Conservation (phyloP, 2,113 vertebrate species). For the Poicephalus gulielmi region DNA sequence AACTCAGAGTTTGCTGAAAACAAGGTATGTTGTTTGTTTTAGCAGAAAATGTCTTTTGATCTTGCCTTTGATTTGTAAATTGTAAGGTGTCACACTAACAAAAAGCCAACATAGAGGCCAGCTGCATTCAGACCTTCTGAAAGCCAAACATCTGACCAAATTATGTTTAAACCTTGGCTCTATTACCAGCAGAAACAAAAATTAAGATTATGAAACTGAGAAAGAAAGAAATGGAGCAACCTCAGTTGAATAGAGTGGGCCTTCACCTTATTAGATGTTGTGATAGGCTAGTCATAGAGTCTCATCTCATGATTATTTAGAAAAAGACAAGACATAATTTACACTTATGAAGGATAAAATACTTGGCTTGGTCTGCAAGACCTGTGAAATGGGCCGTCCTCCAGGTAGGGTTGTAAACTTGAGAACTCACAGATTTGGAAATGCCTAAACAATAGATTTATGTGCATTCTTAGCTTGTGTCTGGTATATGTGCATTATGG, state of each 20-base stretch:
- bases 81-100: neutral
- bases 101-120: neutral
- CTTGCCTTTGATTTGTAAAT: neutral
- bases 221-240: neutral
- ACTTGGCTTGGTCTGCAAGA: neutral
- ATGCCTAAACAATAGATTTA: slow-evolving; percentile 35
- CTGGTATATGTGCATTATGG: neutral
- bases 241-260: neutral
- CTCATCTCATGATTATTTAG: neutral
- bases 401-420: slow-evolving; percentile 44
- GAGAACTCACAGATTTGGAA: slow-evolving; percentile 45
- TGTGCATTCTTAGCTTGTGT: slow-evolving; percentile 14
- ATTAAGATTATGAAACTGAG: neutral
- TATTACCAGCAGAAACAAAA: neutral
- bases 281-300: neutral
- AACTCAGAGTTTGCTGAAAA: neutral
- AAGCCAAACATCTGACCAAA: neutral
- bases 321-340: neutral
- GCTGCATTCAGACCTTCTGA: neutral
- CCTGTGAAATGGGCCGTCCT: slow-evolving; percentile 3
- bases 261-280: neutral
- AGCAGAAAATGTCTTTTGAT: neutral
- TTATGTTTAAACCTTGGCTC: neutral
- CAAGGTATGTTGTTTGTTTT: neutral
- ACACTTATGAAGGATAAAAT: neutral